phyloP scores from a whole-genome alignment of 1,140 invertebrate species.

The Macrosteles quadrilineatus region DNA sequence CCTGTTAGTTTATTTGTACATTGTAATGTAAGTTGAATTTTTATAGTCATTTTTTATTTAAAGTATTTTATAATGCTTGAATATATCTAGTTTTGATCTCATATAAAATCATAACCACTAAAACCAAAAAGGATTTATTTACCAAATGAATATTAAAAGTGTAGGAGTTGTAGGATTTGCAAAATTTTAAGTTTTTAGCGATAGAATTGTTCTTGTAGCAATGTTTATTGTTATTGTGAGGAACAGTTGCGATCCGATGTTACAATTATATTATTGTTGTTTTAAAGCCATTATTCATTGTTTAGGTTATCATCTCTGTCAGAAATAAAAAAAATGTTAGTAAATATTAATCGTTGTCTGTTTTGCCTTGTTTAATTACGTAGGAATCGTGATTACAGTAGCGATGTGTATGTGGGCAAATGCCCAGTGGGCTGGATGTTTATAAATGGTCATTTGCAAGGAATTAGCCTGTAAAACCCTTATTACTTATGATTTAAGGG shows the following conservation, averaged over 20 bases:
- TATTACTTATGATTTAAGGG: too few relatives aligned
- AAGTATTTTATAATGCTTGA: slow-evolving; percentile 2
- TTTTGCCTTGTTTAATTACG: too few relatives aligned
- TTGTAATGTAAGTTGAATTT: neutral
- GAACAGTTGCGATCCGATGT: slow-evolving; percentile 6
- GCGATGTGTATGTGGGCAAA: too few relatives aligned
- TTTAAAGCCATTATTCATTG: slow-evolving; percentile 8
- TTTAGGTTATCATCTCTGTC: slow-evolving; percentile 11
- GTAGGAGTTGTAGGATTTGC: neutral
- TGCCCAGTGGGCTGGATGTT: too few relatives aligned
- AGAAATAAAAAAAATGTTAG: neutral
- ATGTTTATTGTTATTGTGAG: neutral
- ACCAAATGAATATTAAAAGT: neutral
- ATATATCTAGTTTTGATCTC: slow-evolving; percentile 11
- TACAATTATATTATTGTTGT: slow-evolving; percentile 8
- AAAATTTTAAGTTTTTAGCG: neutral
- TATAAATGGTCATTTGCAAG: too few relatives aligned
- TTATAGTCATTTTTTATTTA: slow-evolving; percentile 2
- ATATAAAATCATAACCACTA: slow-evolving; percentile 9
- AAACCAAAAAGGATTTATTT: neutral
- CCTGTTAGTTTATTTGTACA: neutral
- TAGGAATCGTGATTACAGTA: too few relatives aligned
- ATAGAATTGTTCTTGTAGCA: neutral
- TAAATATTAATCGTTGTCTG: too few relatives aligned
- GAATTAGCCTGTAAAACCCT: too few relatives aligned